A percentile compares a stretch with the other conserved stretches of the same genome.
phyloP scores from a whole-genome alignment of 2,888 invertebrate genomes.

The Leptura quadrifasciata region DNA sequence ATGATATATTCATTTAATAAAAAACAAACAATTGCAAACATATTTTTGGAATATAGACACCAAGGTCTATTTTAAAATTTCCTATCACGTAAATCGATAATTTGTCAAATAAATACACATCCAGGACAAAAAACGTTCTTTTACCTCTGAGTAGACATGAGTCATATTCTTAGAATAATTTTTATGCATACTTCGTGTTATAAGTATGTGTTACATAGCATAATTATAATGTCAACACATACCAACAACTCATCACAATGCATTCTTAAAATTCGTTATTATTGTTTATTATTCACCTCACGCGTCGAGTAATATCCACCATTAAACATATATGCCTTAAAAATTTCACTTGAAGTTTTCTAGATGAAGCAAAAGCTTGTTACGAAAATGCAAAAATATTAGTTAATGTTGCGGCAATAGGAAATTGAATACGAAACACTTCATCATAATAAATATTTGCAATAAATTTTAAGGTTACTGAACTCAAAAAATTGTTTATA shows the following conservation, averaged over 20 bases:
- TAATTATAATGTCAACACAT: conserved; percentile 24
- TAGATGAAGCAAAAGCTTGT: background rate
- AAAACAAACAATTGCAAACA: too few species aligned
- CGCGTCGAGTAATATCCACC: background rate
- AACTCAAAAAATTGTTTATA: background rate
- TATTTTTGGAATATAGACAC: too few species aligned
- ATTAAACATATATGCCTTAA: background rate
- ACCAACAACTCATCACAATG: conserved; percentile 15
- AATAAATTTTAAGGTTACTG: background rate
- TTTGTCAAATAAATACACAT: too few species aligned
- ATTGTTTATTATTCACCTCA: background rate
- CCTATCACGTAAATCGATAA: too few species aligned
- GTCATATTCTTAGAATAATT: conserved; percentile 12
- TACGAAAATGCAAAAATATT: background rate
- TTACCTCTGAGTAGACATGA: background rate
- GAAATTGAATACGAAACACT: background rate
- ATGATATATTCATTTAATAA: too few species aligned
- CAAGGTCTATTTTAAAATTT: too few species aligned
- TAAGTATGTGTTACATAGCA: conserved; percentile 18
- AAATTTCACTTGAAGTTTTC: conserved; percentile 1
- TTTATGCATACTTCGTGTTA: conserved; percentile 16
- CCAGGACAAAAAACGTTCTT: background rate
- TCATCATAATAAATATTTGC: conserved; percentile 4
- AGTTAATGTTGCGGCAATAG: background rate
- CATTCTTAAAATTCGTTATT: conserved; percentile 24